phyloP scores from a whole-genome alignment of 2,113 vertebrate species.

The Columba janthina region DNA sequence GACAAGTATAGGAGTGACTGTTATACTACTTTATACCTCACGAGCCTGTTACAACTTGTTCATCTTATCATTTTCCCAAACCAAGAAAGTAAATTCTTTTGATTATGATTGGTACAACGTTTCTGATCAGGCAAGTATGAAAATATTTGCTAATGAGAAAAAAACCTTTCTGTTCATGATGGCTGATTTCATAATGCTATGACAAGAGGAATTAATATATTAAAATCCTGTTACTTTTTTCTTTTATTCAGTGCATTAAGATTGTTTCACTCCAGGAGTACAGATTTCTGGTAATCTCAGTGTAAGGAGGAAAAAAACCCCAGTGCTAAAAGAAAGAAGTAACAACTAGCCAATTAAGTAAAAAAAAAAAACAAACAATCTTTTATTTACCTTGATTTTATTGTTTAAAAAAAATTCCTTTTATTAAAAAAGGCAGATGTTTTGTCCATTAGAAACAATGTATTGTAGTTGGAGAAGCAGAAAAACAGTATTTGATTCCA shows the following conservation, averaged over 20 bases:
- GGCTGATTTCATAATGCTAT: neutral
- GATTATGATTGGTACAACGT: constrained; percentile 99
- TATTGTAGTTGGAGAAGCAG: neutral
- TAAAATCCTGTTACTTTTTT: neutral
- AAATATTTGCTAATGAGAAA: neutral
- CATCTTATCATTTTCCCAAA: constrained; percentile 86
- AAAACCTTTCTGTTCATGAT: neutral
- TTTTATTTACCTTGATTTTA: neutral
- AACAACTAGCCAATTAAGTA: neutral
- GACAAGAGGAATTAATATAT: neutral
- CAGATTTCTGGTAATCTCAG: neutral
- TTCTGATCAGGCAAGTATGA: constrained; percentile 90
- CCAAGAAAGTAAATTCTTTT: constrained; percentile 87
- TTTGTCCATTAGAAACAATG: neutral
- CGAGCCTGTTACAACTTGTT: constrained; percentile 97
- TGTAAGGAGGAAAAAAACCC: neutral
- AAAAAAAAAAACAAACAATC: fast-evolving
- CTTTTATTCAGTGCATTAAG: neutral
- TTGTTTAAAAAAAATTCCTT: neutral
- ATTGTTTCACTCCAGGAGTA: neutral
- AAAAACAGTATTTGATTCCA: neutral
- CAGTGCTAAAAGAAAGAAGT: neutral
- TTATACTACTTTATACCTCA: constrained; percentile 92
- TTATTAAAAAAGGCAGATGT: neutral
- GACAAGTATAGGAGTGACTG: constrained; percentile 86